Percentiles rank a stretch among this genome's conserved stretches.
These are phyloP conservation scores for Heliconius ismenius DNA, from an alignment of 2,888 invertebrate genomes.

Conservation along the genomic window DNA sequence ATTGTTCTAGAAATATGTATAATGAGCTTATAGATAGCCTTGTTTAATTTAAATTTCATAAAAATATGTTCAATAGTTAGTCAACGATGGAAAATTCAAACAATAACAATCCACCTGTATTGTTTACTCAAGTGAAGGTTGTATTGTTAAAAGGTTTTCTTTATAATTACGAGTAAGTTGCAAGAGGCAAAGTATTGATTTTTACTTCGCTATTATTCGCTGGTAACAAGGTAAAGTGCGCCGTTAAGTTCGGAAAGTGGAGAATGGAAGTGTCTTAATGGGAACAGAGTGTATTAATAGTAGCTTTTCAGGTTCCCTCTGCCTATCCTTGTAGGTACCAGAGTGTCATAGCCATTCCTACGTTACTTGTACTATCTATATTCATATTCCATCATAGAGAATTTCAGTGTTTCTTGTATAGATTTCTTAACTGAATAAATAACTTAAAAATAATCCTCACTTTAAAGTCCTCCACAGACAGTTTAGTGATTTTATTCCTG, in stretches of 20 bases:
- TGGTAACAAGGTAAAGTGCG: no score
- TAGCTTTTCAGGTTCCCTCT: no score
- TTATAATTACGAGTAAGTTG: background rate
- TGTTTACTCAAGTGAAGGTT: background rate
- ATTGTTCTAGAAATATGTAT: no score
- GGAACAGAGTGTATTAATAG: no score
- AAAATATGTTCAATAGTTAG: no score
- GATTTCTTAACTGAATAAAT: background rate
- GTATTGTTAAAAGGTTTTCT: background rate
- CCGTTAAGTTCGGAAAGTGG: no score
- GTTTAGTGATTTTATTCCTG: conserved; percentile 87
- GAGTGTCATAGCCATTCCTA: no score
- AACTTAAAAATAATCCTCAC: conserved; percentile 61
- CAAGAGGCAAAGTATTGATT: background rate
- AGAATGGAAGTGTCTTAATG: no score
- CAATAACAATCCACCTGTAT: background rate
- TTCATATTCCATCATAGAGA: background rate
- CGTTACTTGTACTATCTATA: background rate
- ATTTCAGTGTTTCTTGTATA: background rate
- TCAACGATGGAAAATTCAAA: background rate
- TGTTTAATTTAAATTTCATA: no score
- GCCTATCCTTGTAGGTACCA: no score
- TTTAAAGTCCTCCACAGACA: conserved; percentile 88
- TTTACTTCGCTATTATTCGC: background rate
- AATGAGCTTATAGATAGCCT: no score